Base-by-base conservation (phyloP, 2,797 vertebrate genomes). In the Macropus fuliginosus region DNA sequence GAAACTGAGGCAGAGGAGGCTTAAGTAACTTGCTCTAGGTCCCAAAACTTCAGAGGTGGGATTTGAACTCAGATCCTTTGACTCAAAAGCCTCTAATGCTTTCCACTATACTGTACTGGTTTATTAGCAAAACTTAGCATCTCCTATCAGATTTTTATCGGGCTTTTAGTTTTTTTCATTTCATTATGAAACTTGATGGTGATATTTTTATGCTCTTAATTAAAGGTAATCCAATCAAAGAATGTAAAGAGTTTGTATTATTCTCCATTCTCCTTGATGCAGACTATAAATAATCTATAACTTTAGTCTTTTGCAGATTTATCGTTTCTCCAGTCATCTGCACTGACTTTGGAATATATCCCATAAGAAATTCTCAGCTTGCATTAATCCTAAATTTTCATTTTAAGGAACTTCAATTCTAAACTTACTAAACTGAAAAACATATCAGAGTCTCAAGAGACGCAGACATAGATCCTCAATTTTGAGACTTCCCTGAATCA, bases 401-500 rank as follows among this genome's bases (percentile, higher is more conserved):
- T 0, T 31, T 96, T 52, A 94, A 94, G 94, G 2, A 94, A 62
- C 21, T 89, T 91, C 5, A 92, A 55, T 81, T 40, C 40, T 87
- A 87, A 50, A 3, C 9, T 46, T 87, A 50, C 24, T 50, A 50
- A 40, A 81, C n/a, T 40, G 74, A 87, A 87, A 46, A 87, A 87
- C 40, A 46, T 50, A 27, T 87, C 24, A 87, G 21, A 40, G 40
- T 87, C 5, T 74, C 40, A 87, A 87, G 31, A 87, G 74, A 87
- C 24, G 2, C 29, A 81, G 40, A 24, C 11, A 27, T 1, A 50
- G 24, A 87, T 46, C 8, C 10, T 81, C 18, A 81, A 40, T 81
- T 81, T 81, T n/a, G 24, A 81, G n/a, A 18, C 2, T 81, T 40
- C 74, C 40, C 28, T 87, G 40, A 27, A 87, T 27, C 21, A 81